Percentiles rank a stretch among this genome's conserved stretches.
These are phyloP conservation scores for Mactromeris polynyma DNA, from an alignment of 2,888 invertebrate genomes.

Conservation along the genomic window DNA sequence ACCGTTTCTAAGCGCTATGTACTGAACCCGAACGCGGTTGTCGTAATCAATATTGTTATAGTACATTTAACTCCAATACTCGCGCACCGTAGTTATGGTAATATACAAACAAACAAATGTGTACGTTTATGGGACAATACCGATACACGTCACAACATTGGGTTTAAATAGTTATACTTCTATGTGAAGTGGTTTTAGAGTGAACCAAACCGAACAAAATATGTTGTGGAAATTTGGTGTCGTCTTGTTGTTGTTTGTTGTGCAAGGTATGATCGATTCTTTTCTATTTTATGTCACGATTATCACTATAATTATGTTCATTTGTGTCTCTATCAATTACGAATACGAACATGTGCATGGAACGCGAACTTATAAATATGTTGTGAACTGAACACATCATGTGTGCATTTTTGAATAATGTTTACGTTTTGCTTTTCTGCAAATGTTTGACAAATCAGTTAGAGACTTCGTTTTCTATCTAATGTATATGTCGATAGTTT, in stretches of 20 bases:
- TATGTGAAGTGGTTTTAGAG: neutral
- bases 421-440: too few relatives aligned
- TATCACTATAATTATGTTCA: neutral
- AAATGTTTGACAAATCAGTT: too few relatives aligned
- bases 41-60: slow-evolving; percentile 15
- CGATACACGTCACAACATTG: neutral
- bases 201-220: neutral
- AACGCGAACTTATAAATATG: too few relatives aligned
- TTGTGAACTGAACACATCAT: too few relatives aligned
- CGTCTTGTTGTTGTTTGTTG: neutral
- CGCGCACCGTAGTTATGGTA: neutral
- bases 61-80: neutral
- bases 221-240: neutral
- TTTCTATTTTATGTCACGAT: neutral
- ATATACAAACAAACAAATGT: slow-evolving; percentile 4
- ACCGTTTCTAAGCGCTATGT: neutral
- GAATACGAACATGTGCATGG: neutral
- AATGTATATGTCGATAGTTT: too few relatives aligned
- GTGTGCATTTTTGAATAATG: too few relatives aligned
- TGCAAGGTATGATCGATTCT: neutral
- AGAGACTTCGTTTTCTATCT: too few relatives aligned
- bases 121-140: neutral
- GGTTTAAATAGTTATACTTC: neutral
- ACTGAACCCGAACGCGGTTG: neutral
- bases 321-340: neutral